Evolutionary conservation across 2,113 vertebrate species (phyloP).

Genomic region (Pelobates fuscus): DNA sequence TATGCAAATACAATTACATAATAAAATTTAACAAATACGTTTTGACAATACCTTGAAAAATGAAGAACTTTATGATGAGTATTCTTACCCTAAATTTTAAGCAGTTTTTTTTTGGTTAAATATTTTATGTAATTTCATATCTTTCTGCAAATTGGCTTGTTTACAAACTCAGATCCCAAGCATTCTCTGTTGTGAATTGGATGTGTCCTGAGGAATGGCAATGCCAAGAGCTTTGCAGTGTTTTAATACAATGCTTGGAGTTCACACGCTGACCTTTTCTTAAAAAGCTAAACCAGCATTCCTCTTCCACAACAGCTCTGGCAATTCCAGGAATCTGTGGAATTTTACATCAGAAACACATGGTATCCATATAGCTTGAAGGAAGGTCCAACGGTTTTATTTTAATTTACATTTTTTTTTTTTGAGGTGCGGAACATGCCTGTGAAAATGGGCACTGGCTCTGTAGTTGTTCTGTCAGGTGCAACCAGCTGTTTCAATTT

Average conservation of each 20-base stretch:
- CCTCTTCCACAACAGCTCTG: neutral
- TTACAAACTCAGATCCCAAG: too few species aligned
- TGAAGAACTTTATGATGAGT: too few species aligned
- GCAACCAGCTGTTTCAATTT: slow-evolving; percentile 13
- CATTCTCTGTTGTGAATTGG: too few species aligned
- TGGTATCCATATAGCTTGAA: neutral
- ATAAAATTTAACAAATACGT: too few species aligned
- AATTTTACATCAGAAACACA: neutral
- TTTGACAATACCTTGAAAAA: too few species aligned
- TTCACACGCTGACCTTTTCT: neutral
- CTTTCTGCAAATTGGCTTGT: too few species aligned
- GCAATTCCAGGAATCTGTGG: neutral
- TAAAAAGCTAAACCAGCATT: neutral
- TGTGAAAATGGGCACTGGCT: neutral
- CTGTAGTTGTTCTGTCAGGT: slow-evolving; percentile 2
- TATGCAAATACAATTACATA: too few species aligned
- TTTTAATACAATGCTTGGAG: neutral
- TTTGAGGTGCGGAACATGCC: slow-evolving; percentile 1
- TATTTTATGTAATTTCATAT: too few species aligned
- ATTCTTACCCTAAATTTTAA: too few species aligned
- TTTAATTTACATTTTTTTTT: neutral
- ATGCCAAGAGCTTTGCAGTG: neutral
- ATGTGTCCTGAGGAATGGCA: too few species aligned
- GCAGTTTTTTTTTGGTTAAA: too few species aligned
- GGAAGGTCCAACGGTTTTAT: neutral